Evolutionary conservation across 30 jellyfish, hydroid and myxozoan species (phyloP).

Genomic region (Nemopilema nomurai): DNA sequence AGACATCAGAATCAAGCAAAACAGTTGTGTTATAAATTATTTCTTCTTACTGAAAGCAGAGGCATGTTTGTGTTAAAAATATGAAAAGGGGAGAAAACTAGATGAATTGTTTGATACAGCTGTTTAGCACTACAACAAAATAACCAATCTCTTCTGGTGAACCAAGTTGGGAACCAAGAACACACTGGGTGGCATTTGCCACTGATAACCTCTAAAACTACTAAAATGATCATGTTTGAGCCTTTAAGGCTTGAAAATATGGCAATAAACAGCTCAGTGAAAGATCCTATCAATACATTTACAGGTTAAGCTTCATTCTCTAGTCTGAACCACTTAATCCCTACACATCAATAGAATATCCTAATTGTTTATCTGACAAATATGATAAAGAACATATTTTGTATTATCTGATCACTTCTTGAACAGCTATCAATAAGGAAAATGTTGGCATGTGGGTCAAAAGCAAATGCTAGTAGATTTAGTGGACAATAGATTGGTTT

Average conservation of each 20-base stretch:
- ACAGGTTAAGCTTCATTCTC: not conserved
- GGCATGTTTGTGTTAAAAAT: too few species aligned
- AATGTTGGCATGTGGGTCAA: not conserved
- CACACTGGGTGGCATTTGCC: not conserved
- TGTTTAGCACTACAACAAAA: too few species aligned
- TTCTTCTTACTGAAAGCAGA: too few species aligned
- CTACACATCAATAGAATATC: not conserved
- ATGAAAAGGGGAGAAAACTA: too few species aligned
- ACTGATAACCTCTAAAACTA: not conserved
- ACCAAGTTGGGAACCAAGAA: not conserved
- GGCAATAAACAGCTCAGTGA: not conserved
- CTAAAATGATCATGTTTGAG: not conserved
- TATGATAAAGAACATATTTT: not conserved
- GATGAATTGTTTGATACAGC: too few species aligned
- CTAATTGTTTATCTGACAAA: not conserved
- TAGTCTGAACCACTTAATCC: not conserved
- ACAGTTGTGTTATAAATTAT: too few species aligned
- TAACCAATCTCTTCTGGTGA: too few species aligned
- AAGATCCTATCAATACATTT: not conserved
- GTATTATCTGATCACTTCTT: not conserved
- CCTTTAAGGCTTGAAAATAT: not conserved
- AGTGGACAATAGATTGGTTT: too few species aligned
- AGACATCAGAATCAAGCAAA: too few species aligned
- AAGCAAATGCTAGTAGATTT: too few species aligned
- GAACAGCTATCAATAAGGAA: not conserved